These are phyloP conservation scores for Prionace glauca DNA, from an alignment of 2,797 vertebrate genomes.

Conservation along the genomic window DNA sequence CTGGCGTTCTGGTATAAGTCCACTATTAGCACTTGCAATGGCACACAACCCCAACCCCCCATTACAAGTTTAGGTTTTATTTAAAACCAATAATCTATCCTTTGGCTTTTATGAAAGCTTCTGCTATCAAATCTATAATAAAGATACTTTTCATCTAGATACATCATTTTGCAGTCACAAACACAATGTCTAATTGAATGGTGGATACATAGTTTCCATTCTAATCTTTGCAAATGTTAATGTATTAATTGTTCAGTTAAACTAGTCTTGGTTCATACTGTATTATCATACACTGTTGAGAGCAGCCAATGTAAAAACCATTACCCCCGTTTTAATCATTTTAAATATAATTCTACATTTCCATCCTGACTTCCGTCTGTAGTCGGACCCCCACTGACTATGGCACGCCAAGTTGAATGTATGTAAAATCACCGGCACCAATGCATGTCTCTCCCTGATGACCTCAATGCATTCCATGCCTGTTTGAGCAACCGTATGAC, in stretches of 20 bases:
- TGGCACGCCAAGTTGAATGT: too few species aligned
- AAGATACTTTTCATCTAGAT: background rate
- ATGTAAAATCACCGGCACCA: too few species aligned
- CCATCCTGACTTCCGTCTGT: too few species aligned
- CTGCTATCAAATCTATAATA: background rate
- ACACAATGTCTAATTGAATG: background rate
- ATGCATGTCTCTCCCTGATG: too few species aligned
- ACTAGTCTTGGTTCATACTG: background rate
- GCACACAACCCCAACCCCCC: background rate
- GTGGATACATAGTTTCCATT: background rate
- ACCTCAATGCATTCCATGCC: too few species aligned
- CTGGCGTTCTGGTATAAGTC: background rate
- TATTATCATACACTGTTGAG: background rate
- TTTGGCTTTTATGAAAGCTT: background rate
- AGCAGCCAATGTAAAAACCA: background rate
- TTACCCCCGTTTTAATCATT: background rate
- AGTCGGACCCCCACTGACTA: too few species aligned
- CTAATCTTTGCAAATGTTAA: constrained; percentile 6
- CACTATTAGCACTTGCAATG: background rate
- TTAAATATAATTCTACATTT: background rate
- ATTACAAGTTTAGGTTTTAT: background rate
- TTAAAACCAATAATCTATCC: background rate
- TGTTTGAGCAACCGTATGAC: too few species aligned
- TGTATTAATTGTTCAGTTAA: constrained; percentile 12
- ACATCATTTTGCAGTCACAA: background rate